Percentiles rank a stretch among this genome's conserved stretches.
Evolutionary conservation across 2,113 vertebrate species (phyloP).

Genomic region (Nyctereutes procyonoides): DNA sequence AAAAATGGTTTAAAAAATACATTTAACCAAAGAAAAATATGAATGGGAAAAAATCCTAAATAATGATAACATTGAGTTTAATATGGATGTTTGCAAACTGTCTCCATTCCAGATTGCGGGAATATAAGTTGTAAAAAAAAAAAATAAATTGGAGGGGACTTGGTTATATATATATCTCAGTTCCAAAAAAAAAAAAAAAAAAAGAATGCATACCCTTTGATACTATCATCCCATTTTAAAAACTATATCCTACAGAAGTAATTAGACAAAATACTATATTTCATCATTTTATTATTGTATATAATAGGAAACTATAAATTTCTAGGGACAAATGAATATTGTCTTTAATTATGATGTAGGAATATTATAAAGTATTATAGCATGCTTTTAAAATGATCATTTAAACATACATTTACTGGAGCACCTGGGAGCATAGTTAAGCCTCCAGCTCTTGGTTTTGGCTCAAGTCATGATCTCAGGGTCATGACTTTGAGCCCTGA

Average conservation of each 20-base stretch:
- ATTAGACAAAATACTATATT: neutral
- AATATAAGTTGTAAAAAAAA: neutral
- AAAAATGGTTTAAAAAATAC: neutral
- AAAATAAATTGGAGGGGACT: too few species aligned
- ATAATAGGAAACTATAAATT: neutral
- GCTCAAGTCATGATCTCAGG: neutral
- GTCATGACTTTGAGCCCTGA: too few species aligned
- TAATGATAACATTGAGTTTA: neutral
- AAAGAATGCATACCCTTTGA: neutral
- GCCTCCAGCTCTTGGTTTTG: neutral
- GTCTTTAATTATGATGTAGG: neutral
- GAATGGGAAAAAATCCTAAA: neutral
- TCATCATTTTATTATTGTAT: neutral
- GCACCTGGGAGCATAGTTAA: neutral
- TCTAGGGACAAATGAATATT: conserved; percentile 16
- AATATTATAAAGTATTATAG: neutral
- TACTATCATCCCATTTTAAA: neutral
- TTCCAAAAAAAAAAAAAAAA: neutral
- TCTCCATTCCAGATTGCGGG: neutral
- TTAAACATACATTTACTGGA: neutral
- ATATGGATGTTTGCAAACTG: neutral
- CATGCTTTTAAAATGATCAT: conserved; percentile 29
- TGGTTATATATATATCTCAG: neutral
- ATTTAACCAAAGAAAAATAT: neutral
- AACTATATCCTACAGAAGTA: neutral